phyloP scores from a whole-genome alignment of 2,797 vertebrate genomes.

The Scyliorhinus canicula region DNA sequence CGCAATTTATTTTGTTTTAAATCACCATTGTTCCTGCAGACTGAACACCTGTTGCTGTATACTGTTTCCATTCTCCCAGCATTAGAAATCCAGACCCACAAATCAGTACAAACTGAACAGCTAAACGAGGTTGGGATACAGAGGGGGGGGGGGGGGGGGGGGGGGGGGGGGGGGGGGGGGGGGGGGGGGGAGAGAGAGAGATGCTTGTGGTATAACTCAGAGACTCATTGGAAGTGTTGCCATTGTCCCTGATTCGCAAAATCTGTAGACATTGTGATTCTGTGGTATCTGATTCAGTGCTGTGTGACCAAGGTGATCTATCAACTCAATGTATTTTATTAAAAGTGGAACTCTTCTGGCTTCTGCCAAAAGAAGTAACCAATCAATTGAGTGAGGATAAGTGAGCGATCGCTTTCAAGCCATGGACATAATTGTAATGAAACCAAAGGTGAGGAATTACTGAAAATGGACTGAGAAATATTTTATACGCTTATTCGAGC shows the following conservation, averaged over 20 bases:
- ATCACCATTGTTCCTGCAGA: neutral
- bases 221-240: neutral
- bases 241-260: neutral
- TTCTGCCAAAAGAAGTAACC: neutral
- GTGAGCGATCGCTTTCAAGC: neutral
- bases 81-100: no score
- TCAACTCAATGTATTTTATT: neutral
- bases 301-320: no score
- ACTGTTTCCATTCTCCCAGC: neutral
- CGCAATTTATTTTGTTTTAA: slow-evolving; percentile 30
- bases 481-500: no score
- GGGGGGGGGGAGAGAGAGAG: no score
- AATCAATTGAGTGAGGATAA: neutral
- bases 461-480: neutral
- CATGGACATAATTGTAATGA: no score
- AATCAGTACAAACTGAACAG: neutral
- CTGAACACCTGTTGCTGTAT: neutral
- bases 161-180: no score
- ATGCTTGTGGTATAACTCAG: neutral
- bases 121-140: neutral
- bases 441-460: neutral
- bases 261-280: neutral
- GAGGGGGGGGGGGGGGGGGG: no score
- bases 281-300: neutral
- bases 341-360: neutral